phyloP scores from a whole-genome alignment of 2,113 vertebrate genomes.

The Cinclus cinclus region DNA sequence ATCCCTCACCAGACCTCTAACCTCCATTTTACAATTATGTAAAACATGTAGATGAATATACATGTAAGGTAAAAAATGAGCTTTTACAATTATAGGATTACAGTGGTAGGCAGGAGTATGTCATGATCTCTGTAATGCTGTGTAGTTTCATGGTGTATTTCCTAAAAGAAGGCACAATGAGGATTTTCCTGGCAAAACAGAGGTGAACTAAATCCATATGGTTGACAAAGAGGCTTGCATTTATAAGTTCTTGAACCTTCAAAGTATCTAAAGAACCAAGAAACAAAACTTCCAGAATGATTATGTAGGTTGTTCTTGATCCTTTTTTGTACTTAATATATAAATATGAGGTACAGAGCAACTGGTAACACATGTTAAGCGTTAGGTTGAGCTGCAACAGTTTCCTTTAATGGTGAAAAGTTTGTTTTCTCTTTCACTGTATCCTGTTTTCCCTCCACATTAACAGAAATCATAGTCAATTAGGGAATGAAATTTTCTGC shows the following conservation, averaged over 20 bases:
- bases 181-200: not conserved
- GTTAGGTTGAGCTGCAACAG: not conserved
- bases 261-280: not conserved
- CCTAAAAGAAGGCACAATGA: not conserved
- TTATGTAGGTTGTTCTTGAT: not conserved
- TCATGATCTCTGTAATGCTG: not conserved
- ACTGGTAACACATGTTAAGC: not conserved
- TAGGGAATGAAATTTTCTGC: slow-evolving; percentile 40
- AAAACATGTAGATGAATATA: not conserved
- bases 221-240: not conserved
- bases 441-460: not conserved
- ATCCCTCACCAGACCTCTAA: not conserved
- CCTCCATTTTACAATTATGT: not conserved
- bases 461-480: not conserved
- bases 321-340: not conserved
- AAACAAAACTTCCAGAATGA: not conserved
- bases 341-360: not conserved
- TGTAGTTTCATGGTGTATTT: not conserved
- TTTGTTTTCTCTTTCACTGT: not conserved
- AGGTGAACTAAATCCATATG: not conserved
- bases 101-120: not conserved
- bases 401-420: not conserved
- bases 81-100: not conserved
- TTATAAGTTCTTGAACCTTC: not conserved
- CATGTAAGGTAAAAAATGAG: not conserved